Base-by-base conservation (phyloP, 1,140 invertebrate genomes). In the Zaprionus vittiger region DNA sequence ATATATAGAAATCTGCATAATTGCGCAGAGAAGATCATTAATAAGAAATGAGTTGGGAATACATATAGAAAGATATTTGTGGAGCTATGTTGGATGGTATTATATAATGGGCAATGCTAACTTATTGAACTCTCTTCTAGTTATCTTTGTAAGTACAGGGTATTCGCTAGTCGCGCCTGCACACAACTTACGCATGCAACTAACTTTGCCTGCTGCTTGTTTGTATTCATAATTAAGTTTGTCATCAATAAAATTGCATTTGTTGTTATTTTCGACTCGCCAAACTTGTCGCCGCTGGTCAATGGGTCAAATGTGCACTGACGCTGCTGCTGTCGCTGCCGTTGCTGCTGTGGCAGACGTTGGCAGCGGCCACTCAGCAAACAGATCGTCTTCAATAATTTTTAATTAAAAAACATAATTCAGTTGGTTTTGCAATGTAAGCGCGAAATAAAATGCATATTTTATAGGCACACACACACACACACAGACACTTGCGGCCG, bases 381-480 rank as follows among this genome's bases (percentile, higher is more conserved):
- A 54, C 68, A 65, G 70, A 65, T 60, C 74, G 62, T 64, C 28
- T 77, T 80, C 60, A 72, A 79, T 76, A 76, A 72, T 76, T 80
- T 77, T 82, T 82, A 82, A 82, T 82, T 82, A 80, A 82, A 82
- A 82, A 80, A 80, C 80, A 80, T 80, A 80, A 80, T 77, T 80
- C 74, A 77, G 67, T 63, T 70, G 65, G 69, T 73, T 74, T 78
- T 71, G 77, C 78, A 79, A 79, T 73, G 7, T 55, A 66, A 69
- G 60, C 70, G 77, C 65, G 54, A 70, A 69, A 81, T 82, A 80
- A 82, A 82, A 77, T 80, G 65, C 56, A 67, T 66, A 69, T 66
- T 81, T 81, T 77, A 81, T 75, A 37, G 62, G 37, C 59, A 34
- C 47, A 60, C 57, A 47, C 61, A 60, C 57, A 47, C 61, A 41